A percentile compares a stretch with the other conserved stretches of the same genome.
Evolutionary conservation across 2,888 invertebrate genomes (phyloP).

Genomic region (Chironomus riparius): DNA sequence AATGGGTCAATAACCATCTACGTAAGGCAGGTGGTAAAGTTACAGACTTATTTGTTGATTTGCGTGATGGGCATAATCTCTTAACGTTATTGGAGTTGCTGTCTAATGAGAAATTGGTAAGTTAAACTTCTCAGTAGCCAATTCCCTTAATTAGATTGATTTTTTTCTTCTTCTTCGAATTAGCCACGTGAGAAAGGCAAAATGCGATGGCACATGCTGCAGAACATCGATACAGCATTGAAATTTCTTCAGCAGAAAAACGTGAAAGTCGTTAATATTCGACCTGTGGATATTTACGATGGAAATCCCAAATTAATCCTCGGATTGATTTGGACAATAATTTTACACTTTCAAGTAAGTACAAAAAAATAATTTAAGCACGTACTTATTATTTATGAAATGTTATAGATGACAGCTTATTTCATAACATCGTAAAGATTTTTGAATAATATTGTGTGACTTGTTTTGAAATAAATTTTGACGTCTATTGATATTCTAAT

Average conservation of each 20-base stretch:
- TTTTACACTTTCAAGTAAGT: conserved; percentile 26
- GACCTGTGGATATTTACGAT: conserved; percentile 20
- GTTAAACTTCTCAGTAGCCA: neutral
- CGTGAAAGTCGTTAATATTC: conserved; percentile 23
- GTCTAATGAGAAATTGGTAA: conserved; percentile 18
- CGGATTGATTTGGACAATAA: conserved; percentile 26
- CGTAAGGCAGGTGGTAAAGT: conserved; percentile 17
- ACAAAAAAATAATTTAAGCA: neutral
- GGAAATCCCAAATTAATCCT: conserved; percentile 18
- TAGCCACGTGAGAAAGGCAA: conserved; percentile 20
- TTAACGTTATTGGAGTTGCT: conserved; percentile 18
- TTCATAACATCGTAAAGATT: no score
- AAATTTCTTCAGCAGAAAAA: conserved; percentile 11
- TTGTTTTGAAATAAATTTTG: no score
- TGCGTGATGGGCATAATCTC: conserved; percentile 24
- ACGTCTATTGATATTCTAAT: no score
- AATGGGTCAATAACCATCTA: conserved; percentile 25
- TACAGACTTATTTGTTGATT: conserved; percentile 16
- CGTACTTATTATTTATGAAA: no score
- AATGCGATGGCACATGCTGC: conserved; percentile 19
- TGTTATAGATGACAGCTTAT: no score
- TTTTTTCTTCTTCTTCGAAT: neutral
- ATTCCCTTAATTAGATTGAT: neutral
- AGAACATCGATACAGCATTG: conserved; percentile 19
- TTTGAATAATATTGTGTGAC: no score